Conservation (phyloP, 2,113 vertebrate genomes). For the Drymodes brunneopygia region DNA sequence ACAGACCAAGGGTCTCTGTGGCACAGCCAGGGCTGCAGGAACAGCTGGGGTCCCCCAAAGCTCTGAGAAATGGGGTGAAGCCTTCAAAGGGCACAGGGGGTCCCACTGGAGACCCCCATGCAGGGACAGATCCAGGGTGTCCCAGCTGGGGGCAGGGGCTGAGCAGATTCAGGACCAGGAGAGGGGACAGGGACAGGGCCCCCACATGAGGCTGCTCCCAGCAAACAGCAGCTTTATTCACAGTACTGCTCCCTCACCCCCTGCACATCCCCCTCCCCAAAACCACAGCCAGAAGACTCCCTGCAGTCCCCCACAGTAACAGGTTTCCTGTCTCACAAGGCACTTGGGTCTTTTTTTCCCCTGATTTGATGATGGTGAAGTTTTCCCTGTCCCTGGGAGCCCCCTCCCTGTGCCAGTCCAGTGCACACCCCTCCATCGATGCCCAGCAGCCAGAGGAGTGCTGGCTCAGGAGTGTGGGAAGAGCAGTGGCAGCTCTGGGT, state of each 20-base stretch:
- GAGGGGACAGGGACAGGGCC: accelerated
- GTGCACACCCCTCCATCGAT: accelerated
- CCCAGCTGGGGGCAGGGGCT: accelerated
- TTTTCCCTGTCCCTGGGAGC: neutral
- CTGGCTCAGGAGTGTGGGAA: neutral
- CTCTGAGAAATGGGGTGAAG: neutral
- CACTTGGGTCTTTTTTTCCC: neutral
- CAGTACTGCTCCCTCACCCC: neutral
- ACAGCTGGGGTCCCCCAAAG: accelerated
- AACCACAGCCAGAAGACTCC: neutral
- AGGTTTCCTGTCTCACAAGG: neutral
- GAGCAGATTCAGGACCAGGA: neutral
- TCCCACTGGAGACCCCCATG: neutral
- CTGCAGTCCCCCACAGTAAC: no score
- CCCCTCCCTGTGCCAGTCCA: neutral
- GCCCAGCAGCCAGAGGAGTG: accelerated
- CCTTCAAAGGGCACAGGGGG: neutral
- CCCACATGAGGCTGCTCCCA: neutral
- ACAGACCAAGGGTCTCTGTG: neutral
- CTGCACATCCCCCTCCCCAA: neutral
- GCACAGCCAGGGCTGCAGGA: neutral
- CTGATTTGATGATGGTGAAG: neutral
- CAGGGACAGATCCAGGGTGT: accelerated
- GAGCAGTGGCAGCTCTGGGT: neutral
- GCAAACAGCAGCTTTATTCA: neutral